phyloP scores from a whole-genome alignment of 2,113 vertebrate genomes.

The Macaca nemestrina region DNA sequence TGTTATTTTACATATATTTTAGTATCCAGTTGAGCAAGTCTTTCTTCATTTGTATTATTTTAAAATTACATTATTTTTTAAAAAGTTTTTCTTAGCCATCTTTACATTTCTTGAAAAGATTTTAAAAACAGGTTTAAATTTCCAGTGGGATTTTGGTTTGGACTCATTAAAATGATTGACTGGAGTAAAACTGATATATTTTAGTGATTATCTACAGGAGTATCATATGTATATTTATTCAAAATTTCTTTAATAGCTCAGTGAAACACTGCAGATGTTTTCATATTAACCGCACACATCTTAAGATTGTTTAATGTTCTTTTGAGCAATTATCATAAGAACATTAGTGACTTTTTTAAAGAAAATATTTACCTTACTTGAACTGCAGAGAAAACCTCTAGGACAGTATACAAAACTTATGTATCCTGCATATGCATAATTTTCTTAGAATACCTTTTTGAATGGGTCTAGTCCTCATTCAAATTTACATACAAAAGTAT shows the following conservation, averaged over 20 bases:
- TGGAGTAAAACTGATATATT: background rate
- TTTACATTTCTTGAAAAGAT: background rate
- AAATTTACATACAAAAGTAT: slow-evolving; percentile 7
- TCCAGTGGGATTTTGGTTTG: background rate
- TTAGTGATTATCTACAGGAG: background rate
- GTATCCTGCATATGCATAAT: background rate
- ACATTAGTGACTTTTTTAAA: slow-evolving; percentile 8
- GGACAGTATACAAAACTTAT: background rate
- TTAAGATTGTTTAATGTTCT: background rate
- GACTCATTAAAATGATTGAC: background rate
- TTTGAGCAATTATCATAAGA: background rate
- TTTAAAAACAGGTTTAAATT: slow-evolving; percentile 5
- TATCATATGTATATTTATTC: background rate
- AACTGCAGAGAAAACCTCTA: background rate
- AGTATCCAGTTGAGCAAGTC: background rate
- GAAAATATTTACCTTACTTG: slow-evolving; percentile 27
- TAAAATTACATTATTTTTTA: background rate
- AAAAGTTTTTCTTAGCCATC: background rate
- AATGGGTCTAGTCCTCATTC: background rate
- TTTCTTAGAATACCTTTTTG: slow-evolving; percentile 6
- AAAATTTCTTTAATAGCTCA: background rate
- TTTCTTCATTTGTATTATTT: background rate
- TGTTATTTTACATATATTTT: background rate
- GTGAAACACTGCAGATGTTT: background rate
- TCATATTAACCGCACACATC: background rate